Conservation (phyloP, 2,113 vertebrate species). For the Misgurnus mizolepis region DNA sequence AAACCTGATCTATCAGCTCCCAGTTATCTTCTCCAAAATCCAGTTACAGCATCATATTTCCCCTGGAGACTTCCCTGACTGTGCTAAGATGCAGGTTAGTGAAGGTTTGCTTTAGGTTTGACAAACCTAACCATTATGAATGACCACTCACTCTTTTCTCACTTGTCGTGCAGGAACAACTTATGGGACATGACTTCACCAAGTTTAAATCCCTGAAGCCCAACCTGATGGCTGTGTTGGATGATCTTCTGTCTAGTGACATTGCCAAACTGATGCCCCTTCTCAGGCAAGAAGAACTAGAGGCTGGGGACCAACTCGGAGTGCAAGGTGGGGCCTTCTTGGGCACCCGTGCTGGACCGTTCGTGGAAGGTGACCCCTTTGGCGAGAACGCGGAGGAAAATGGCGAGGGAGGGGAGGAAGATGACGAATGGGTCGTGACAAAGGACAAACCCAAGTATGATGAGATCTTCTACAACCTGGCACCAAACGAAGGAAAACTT, state of each 20-base stretch:
- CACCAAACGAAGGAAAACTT: slow-evolving; percentile 87
- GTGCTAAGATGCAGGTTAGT: slow-evolving; percentile 88
- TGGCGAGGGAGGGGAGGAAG: slow-evolving; percentile 68
- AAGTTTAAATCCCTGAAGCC: slow-evolving; percentile 89
- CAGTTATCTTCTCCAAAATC: slow-evolving; percentile 87
- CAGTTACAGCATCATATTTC: slow-evolving; percentile 91
- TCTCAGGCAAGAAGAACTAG: slow-evolving; percentile 87
- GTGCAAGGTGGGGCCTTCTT: slow-evolving; percentile 89
- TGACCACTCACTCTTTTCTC: background rate
- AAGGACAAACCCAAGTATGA: slow-evolving; percentile 95
- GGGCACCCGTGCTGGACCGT: slow-evolving; percentile 83
- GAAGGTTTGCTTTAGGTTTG: background rate
- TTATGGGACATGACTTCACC: slow-evolving; percentile 86
- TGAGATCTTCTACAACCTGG: slow-evolving; percentile 92
- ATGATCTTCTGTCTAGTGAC: slow-evolving; percentile 81
- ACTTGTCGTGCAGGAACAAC: slow-evolving; percentile 76
- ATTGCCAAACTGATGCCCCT: slow-evolving; percentile 91
- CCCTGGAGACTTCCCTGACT: slow-evolving; percentile 89
- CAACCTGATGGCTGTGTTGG: slow-evolving; percentile 80
- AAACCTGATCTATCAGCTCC: slow-evolving; percentile 86
- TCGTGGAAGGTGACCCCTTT: slow-evolving; percentile 80
- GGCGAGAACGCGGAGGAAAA: slow-evolving; percentile 61
- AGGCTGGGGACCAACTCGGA: slow-evolving; percentile 73
- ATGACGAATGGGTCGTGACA: slow-evolving; percentile 88
- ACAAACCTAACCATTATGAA: background rate